Percentiles rank a stretch among this genome's conserved stretches.
phyloP scores from a whole-genome alignment of 2,797 vertebrate genomes.

The Siniperca obscura region DNA sequence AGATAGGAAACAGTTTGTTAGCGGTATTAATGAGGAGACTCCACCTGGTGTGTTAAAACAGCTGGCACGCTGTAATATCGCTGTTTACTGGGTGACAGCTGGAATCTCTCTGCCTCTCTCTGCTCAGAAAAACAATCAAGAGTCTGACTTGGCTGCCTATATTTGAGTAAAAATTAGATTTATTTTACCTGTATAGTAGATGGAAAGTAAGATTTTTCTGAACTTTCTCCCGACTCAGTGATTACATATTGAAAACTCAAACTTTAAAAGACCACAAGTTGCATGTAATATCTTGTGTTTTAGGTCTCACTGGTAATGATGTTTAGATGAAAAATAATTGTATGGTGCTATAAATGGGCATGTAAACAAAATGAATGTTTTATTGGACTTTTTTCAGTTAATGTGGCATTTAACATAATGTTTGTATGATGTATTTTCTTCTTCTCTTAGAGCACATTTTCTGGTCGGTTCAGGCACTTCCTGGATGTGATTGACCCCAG shows the following conservation, averaged over 20 bases:
- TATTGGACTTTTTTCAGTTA: not conserved
- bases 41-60: slow-evolving; percentile 80
- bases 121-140: slow-evolving; percentile 1
- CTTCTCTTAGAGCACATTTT: slow-evolving; percentile 85
- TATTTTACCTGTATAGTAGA: not conserved
- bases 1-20: slow-evolving; percentile 77
- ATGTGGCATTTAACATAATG: not conserved
- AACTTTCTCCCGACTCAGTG: slow-evolving; percentile 6
- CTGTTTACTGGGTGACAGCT: slow-evolving; percentile 64
- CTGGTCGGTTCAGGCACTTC: slow-evolving; percentile 92
- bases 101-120: slow-evolving; percentile 29
- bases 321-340: not conserved
- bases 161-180: not conserved
- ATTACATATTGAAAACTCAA: not conserved
- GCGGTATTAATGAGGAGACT: slow-evolving; percentile 77
- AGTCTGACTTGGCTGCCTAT: not conserved
- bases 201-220: slow-evolving; percentile 1
- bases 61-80: slow-evolving; percentile 60
- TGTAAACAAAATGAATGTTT: not conserved
- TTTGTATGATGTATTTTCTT: slow-evolving; percentile 3
- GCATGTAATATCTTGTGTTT: not conserved
- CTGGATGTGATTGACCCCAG: slow-evolving; percentile 94
- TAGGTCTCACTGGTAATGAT: not conserved
- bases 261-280: slow-evolving; percentile 1
- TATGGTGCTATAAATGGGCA: not conserved